A percentile compares a stretch with the other conserved stretches of the same genome.
These are phyloP conservation scores for Lydus trimaculatus DNA, from an alignment of 2,888 invertebrate species.

Conservation along the genomic window DNA sequence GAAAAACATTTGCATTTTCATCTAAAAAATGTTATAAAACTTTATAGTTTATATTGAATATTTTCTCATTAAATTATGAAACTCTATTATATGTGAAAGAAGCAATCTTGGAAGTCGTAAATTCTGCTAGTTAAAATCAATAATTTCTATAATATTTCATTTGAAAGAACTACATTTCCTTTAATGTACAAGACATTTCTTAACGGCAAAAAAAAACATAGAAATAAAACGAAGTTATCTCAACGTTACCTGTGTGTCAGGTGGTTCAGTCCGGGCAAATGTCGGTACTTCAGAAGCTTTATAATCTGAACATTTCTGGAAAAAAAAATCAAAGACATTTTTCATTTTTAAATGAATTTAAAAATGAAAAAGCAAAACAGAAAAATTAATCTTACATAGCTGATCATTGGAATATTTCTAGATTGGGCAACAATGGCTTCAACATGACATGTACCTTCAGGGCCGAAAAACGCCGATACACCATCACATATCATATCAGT, in stretches of 20 bases:
- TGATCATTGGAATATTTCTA: slow-evolving; percentile 95
- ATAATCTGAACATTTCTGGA: slow-evolving; percentile 93
- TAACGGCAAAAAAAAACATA: background rate
- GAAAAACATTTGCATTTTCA: too few relatives aligned
- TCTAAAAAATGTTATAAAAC: too few relatives aligned
- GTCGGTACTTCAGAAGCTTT: slow-evolving; percentile 87
- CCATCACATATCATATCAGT: slow-evolving; percentile 92
- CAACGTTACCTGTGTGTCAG: slow-evolving; percentile 81
- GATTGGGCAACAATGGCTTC: slow-evolving; percentile 95
- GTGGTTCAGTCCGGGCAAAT: slow-evolving; percentile 93
- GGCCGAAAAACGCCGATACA: slow-evolving; percentile 93
- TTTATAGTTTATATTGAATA: too few relatives aligned
- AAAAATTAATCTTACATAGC: slow-evolving; percentile 79
- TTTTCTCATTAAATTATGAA: too few relatives aligned
- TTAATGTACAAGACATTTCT: background rate
- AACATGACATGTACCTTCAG: slow-evolving; percentile 93
- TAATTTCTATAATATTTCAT: background rate
- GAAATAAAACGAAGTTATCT: slow-evolving; percentile 1
- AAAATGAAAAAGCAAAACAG: background rate
- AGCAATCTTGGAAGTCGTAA: background rate
- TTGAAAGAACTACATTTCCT: background rate
- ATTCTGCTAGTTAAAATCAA: background rate
- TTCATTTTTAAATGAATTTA: slow-evolving; percentile 14
- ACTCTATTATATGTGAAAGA: too few relatives aligned
- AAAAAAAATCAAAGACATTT: slow-evolving; percentile 25